phyloP scores from a whole-genome alignment of 2,113 vertebrate genomes.

The Microcebus griseorufus region DNA sequence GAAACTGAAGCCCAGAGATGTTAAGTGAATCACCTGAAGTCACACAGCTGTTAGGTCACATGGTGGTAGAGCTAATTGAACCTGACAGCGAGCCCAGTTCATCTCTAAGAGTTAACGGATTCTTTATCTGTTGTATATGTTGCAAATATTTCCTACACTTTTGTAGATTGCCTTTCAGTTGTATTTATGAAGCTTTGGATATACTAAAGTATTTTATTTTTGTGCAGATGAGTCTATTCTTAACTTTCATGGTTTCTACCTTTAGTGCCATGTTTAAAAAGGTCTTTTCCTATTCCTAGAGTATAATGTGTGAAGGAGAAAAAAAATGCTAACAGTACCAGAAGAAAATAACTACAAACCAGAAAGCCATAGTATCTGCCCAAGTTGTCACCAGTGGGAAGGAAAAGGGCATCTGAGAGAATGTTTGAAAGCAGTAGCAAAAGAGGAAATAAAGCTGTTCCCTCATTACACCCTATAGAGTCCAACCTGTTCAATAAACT shows the following conservation, averaged over 20 bases:
- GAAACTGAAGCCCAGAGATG: background rate
- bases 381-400: background rate
- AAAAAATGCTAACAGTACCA: background rate
- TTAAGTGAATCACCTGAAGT: background rate
- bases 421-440: background rate
- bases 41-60: background rate
- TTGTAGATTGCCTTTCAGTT: background rate
- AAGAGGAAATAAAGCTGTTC: background rate
- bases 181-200: conserved; percentile 17
- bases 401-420: background rate
- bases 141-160: background rate
- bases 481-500: background rate
- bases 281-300: background rate
- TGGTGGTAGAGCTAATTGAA: background rate
- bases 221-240: background rate
- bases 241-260: background rate
- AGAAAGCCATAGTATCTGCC: background rate
- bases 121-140: background rate
- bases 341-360: conserved; percentile 28
- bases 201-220: conserved; percentile 24
- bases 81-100: background rate
- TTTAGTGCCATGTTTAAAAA: conserved; percentile 2
- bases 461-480: background rate
- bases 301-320: background rate
- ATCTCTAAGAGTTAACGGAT: background rate